These are phyloP conservation scores for Zaprionus taronus DNA, from an alignment of 1,140 invertebrate species.

Conservation along the genomic window DNA sequence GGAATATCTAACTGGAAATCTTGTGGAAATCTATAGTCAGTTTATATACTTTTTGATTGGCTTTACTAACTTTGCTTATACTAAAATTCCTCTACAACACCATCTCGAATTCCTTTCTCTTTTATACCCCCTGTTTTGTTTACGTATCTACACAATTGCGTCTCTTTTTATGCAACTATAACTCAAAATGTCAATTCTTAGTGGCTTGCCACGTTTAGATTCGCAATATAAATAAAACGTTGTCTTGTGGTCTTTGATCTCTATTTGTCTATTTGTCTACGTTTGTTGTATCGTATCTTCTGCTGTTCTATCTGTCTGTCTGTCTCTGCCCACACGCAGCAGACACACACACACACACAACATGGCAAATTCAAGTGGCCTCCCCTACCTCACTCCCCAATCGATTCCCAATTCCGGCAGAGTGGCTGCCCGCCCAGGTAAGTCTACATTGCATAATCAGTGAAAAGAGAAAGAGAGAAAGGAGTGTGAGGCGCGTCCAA, in stretches of 20 bases:
- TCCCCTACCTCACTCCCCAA: not conserved
- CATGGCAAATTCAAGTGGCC: conserved; percentile 14
- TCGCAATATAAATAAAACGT: conserved; percentile 23
- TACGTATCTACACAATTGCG: not conserved
- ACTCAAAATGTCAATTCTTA: conserved; percentile 4
- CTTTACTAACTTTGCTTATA: not conserved
- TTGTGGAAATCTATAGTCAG: not conserved
- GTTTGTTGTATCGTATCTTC: not conserved
- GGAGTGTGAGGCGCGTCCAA: conserved; percentile 39
- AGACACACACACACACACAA: not conserved
- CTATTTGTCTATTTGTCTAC: not conserved
- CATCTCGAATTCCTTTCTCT: not conserved
- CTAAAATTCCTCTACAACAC: not conserved
- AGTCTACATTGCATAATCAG: conserved; percentile 70
- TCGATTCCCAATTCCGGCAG: conserved; percentile 1
- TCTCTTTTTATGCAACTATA: not conserved
- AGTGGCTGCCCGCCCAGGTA: conserved; percentile 35
- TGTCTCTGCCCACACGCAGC: conserved; percentile 22
- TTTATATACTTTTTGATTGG: not conserved
- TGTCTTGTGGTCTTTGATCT: conserved; percentile 44
- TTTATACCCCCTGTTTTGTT: not conserved
- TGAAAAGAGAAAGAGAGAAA: not conserved
- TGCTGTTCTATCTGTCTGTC: conserved; percentile 13
- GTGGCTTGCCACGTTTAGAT: not conserved
- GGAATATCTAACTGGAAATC: not conserved